Base-by-base conservation (phyloP, 1,140 invertebrate genomes). In the Ostrea denselamellosa region DNA sequence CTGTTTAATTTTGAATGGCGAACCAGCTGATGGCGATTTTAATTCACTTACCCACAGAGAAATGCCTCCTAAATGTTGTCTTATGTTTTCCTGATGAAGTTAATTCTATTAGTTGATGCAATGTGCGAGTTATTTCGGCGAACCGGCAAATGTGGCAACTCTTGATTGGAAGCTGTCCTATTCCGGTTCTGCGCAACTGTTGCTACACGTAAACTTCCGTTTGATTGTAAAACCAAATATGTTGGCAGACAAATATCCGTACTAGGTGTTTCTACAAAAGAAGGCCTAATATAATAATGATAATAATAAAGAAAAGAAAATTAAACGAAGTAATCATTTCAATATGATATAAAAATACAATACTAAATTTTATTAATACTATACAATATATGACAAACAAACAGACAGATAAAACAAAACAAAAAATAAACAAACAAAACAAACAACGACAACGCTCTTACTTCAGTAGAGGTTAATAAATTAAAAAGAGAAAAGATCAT, bases 121-220 rank as follows among this genome's bases (percentile, higher is more conserved):
- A 77, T 77, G 68, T 77, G 22, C 28, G 25, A 77, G 68, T 77
- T 77, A 77, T 77, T 77, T 77, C 17, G 25, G 22, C 14, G 28
- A 28, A 77, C 68, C 68, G 68, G 68, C 68, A 77, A 77, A 77
- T 77, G 68, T 77, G 68, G 68, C 68, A 77, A 77, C 28, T 34
- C 68, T 77, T 77, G 68, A 77, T 77, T 77, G 68, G 68, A 77
- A 77, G 68, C 9, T 34, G 28, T 77, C 14, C 7, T 25, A 34
- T 77, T 77, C 68, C 68, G 68, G 68, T 77, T 77, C 68, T 77
- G 68, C 68, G 68, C 68, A 77, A 4, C 25, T 77, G 68, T 77
- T 77, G 68, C 68, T 77, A 77, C 68, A 77, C 68, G 68, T 77
- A 77, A 77, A 77, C 68, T 77, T 77, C 68, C 68, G 68, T 12